phyloP scores from a whole-genome alignment of 1,140 invertebrate genomes.

The Neodiprion virginianus region DNA sequence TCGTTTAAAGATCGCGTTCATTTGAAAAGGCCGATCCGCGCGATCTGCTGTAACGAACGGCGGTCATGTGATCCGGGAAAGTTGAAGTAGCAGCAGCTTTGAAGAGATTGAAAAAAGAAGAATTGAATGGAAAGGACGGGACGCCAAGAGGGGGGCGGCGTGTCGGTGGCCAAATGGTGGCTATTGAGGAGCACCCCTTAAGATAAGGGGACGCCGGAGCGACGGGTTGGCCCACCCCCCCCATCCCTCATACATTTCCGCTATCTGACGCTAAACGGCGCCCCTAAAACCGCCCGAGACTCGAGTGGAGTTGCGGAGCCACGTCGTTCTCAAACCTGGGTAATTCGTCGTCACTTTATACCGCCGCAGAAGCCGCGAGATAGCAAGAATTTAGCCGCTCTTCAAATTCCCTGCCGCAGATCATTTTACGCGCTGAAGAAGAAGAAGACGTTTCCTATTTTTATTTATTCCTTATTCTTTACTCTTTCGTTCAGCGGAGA shows the following conservation, averaged over 20 bases:
- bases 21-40: too few species aligned
- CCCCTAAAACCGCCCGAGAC: conserved; percentile 12
- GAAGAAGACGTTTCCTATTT: too few species aligned
- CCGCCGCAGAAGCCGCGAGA: not conserved
- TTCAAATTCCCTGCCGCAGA: not conserved
- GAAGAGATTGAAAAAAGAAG: too few species aligned
- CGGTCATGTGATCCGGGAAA: too few species aligned
- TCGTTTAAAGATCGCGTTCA: too few species aligned
- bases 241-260: conserved; percentile 46
- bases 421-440: too few species aligned
- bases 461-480: too few species aligned
- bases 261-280: conserved; percentile 47
- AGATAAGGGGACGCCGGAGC: not conserved
- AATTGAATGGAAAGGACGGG: too few species aligned
- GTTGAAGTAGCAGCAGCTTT: too few species aligned
- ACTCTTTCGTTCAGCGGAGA: too few species aligned
- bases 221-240: conserved; percentile 16
- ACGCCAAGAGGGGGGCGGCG: not conserved
- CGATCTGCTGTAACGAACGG: too few species aligned
- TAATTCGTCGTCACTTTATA: not conserved
- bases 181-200: not conserved
- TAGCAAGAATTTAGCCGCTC: not conserved
- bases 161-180: not conserved
- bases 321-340: not conserved
- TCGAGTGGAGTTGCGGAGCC: not conserved